Evolutionary conservation across 2,888 invertebrate species (phyloP), one percentile per base, ranked within the genome.

Genomic region (Meiosimyza decipiens): DNA sequence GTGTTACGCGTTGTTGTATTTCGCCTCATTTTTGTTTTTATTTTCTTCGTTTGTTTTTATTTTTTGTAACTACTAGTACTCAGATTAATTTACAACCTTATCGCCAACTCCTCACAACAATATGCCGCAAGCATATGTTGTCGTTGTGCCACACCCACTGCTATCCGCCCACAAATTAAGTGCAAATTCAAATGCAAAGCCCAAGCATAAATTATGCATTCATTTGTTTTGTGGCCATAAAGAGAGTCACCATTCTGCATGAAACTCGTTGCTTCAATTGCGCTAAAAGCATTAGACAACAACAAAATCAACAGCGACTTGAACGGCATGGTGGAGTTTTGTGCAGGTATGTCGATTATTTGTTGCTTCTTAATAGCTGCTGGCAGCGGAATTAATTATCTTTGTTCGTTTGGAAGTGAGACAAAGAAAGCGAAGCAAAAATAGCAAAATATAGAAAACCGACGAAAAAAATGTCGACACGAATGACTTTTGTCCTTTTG

Each of bases 151-250:
- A 40, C 40, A 40, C 40, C 40, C 40, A 7, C 40, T 1, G 9
- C 40, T 7, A 40, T 3, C 28, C 40, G 40, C 40, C 40, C 40
- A 40, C 40, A 40, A 40, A 40, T 40, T 40, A 40, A 67, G 49
- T 47, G 55, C n/a, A 22, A 47, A 49, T 55, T 67, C 40, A 54
- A 55, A 67, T 67, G 67, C 67, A 67, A 67, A 67, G 7, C 13
- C 47, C 49, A 28, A 11, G 55, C 12, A 47, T 67, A 67, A 67
- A 55, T 57, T 67, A 67, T 67, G 67, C 52, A 66, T 52, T 40
- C 28, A n/a, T 7, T 67, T 55, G 57, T 40, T 49, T 47, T 12
- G 47, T 57, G 18, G 22, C 49, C 47, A 6, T 57, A 59, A 22
- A 13, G 22, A 59, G 18, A 59, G 18, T 5, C 13, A 40, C 40